A percentile compares a stretch with the other conserved stretches of the same genome.
phyloP scores from a whole-genome alignment of 1,140 invertebrate species.

The Brachystomella parvula region DNA sequence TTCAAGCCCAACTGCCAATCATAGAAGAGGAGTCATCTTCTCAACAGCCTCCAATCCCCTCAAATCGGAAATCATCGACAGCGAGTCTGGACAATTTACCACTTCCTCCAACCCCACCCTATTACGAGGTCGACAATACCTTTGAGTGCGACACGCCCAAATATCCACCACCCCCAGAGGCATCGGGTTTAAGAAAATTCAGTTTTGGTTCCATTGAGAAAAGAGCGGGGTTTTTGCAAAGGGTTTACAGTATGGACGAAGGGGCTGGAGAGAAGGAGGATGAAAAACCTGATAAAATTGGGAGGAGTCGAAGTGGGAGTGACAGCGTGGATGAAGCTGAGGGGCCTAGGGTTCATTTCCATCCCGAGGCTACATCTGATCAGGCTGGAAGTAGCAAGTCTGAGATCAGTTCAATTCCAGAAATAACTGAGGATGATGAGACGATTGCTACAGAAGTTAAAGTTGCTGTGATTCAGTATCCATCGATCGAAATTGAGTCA shows the following conservation, averaged over 20 bases:
- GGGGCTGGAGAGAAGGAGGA: not conserved
- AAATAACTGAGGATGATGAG: not conserved
- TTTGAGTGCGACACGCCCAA: slow-evolving; percentile 30
- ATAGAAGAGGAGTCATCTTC: not conserved
- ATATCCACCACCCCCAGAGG: slow-evolving; percentile 26
- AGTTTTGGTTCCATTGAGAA: slow-evolving; percentile 4
- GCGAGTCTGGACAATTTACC: slow-evolving; percentile 26
- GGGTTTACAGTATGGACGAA: slow-evolving; percentile 4
- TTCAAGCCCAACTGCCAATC: slow-evolving; percentile 1
- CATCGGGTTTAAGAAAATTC: not conserved
- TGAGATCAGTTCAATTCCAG: not conserved
- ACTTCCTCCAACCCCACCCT: slow-evolving; percentile 24
- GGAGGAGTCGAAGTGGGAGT: not conserved
- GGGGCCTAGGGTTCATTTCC: no score
- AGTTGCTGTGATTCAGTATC: not conserved
- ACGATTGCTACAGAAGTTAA: not conserved
- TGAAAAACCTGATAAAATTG: not conserved
- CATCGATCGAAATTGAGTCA: not conserved
- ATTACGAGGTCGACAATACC: slow-evolving; percentile 24
- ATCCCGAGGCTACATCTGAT: not conserved
- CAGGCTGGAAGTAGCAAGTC: not conserved
- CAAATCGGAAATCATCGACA: slow-evolving; percentile 18
- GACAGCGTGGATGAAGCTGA: slow-evolving; percentile 8
- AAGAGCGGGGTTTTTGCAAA: not conserved
- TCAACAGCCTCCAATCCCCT: not conserved